Evolutionary conservation across 2,797 vertebrate genomes (phyloP).

Genomic region (Gymnoscopelus microlampas): DNA sequence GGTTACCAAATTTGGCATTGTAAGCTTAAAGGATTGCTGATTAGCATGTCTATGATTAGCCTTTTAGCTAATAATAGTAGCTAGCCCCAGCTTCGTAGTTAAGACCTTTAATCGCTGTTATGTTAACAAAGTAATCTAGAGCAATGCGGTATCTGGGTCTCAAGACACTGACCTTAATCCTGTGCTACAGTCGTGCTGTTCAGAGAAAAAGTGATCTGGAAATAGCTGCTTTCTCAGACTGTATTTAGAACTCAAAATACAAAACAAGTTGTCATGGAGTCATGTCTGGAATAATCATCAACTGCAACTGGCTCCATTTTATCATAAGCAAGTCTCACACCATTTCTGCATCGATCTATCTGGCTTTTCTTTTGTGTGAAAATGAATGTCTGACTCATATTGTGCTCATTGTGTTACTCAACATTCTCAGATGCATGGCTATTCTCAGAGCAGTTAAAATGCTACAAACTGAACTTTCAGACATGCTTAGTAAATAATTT

Average conservation of each 20-base stretch:
- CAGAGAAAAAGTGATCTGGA: slow-evolving; percentile 47
- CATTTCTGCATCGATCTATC: slow-evolving; percentile 3
- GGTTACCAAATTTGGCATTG: slow-evolving; percentile 32
- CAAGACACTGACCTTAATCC: slow-evolving; percentile 81
- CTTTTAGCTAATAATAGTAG: slow-evolving; percentile 78
- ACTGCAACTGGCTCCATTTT: slow-evolving; percentile 3
- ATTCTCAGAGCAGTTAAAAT: neutral
- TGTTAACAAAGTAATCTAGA: slow-evolving; percentile 79
- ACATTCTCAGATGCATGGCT: neutral
- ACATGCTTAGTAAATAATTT: neutral
- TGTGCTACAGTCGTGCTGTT: slow-evolving; percentile 62
- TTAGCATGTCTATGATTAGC: slow-evolving; percentile 74
- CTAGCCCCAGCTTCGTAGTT: slow-evolving; percentile 71
- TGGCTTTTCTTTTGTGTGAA: neutral
- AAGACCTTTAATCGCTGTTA: slow-evolving; percentile 79
- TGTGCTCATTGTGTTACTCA: neutral
- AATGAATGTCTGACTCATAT: neutral
- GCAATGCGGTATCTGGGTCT: slow-evolving; percentile 68
- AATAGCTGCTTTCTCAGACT: slow-evolving; percentile 22
- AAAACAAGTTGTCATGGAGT: slow-evolving; percentile 40
- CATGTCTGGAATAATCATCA: slow-evolving; percentile 23
- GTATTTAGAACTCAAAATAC: slow-evolving; percentile 53
- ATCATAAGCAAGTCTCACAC: slow-evolving; percentile 18
- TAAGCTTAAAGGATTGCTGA: slow-evolving; percentile 69
- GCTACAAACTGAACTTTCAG: neutral